Base-by-base conservation (phyloP, 2,113 vertebrate species). In the Austrofundulus limnaeus region DNA sequence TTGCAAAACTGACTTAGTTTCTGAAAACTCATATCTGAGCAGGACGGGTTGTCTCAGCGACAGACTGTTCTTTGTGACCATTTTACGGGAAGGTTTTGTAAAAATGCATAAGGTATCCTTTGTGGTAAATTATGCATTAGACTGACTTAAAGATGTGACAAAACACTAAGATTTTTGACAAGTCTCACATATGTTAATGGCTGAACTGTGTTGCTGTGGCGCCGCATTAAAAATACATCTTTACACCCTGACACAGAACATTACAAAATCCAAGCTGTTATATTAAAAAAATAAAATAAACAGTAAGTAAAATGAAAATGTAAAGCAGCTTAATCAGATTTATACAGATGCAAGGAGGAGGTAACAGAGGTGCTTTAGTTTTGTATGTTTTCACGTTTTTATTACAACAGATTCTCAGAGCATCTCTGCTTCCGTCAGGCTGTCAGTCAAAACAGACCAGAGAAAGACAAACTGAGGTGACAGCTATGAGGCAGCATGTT, bases 121-220 rank as follows among this genome's bases (percentile, higher is more conserved):
- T 68, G 83, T 77, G 72, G 59, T 67, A 69, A 72, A 72, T 59
- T 63, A 52, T 59, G 66, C 72, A 74, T 83, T 71, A 81, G 72
- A 66, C 83, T 85, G 78, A 73, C 88, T 78, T 80, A 72, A 87
- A 85, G 48, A 85, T 80, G 85, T 88, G 89, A 92, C 85, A 90
- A 83, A 90, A 86, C 82, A 89, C 70, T 1, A 69, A 87, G 75
- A 56, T 85, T 84, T 82, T 80, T 89, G 87, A 92, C 89, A 90
- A 81, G 57, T 86, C 86, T 87, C 87, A 62, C 84, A 88, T 86
- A 91, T 87, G 90, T 82, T 91, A 91, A 90, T 87, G 88, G 82
- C 80, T 78, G 80, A 77, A 81, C 86, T 38, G 87, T 87, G 88
- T 82, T 80, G 84, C 84, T 9, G 69, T 34, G 23, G 76, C 64